A percentile compares a stretch with the other conserved stretches of the same genome.
Evolutionary conservation across 1,140 invertebrate genomes (phyloP).

Genomic region (Drosophila parvula): DNA sequence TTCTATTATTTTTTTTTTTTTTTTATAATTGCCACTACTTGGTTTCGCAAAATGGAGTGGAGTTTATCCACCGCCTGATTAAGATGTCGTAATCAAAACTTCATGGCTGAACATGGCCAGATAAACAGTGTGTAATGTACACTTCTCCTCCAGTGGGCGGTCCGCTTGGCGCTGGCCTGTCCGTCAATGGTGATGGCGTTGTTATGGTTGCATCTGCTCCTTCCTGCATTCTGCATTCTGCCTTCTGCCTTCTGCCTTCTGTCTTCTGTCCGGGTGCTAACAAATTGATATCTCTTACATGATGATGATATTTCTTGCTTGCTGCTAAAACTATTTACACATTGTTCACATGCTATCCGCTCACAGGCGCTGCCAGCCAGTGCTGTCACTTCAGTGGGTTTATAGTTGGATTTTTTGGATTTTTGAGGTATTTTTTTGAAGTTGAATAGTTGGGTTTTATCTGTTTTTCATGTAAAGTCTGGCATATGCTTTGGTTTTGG

Average conservation of each 20-base stretch:
- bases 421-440: not conserved
- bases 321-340: constrained; percentile 54
- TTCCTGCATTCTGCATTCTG: not conserved
- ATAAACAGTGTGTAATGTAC: constrained; percentile 21
- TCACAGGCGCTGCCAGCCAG: not conserved
- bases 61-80: constrained; percentile 15
- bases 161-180: constrained; percentile 1
- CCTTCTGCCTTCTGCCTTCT: not conserved
- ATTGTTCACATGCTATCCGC: constrained; percentile 51
- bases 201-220: constrained; percentile 18
- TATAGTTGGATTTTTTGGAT: not conserved
- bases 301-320: constrained; percentile 48
- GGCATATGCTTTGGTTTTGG: too few species aligned
- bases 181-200: constrained; percentile 15
- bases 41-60: not conserved
- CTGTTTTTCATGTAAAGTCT: too few species aligned
- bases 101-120: constrained; percentile 13
- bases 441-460: too few species aligned
- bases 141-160: constrained; percentile 16
- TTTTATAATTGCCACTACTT: constrained; percentile 10
- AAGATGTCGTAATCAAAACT: constrained; percentile 36
- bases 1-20: not conserved
- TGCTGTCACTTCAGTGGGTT: not conserved
- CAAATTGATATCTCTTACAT: constrained; percentile 69
- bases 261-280: constrained; percentile 45